Conservation (phyloP, 2,113 vertebrate species). For the Calyptommatus sinebrachiatus region DNA sequence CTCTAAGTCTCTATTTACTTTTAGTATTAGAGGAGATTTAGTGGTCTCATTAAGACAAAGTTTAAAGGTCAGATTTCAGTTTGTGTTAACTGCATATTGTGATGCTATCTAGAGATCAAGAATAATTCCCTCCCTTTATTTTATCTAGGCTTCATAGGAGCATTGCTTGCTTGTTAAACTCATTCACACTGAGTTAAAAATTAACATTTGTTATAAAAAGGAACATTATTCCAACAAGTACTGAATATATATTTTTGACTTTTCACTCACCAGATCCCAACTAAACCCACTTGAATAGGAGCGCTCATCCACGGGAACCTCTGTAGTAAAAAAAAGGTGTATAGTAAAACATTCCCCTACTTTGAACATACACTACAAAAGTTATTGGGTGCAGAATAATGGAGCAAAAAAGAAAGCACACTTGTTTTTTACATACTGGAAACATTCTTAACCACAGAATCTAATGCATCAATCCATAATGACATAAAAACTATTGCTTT, state of each 20-base stretch:
- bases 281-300: constrained; percentile 94
- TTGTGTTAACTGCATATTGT: background rate
- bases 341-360: constrained; percentile 17
- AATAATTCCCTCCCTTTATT: too few species aligned
- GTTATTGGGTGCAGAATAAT: background rate
- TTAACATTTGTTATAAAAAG: background rate
- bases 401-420: background rate
- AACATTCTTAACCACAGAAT: background rate
- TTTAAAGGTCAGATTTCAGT: background rate
- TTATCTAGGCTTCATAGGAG: too few species aligned
- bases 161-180: background rate
- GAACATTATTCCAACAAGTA: background rate
- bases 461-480: background rate
- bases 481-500: background rate
- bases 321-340: constrained; percentile 67
- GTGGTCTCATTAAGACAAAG: background rate
- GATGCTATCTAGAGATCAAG: background rate
- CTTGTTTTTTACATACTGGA: constrained; percentile 3
- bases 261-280: constrained; percentile 92
- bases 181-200: background rate
- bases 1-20: background rate
- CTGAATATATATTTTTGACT: background rate
- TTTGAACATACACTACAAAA: background rate
- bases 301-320: constrained; percentile 97
- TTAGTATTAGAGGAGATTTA: background rate